Evolutionary conservation across 1,140 invertebrate species (phyloP).

Genomic region (Diorhabda carinulata): DNA sequence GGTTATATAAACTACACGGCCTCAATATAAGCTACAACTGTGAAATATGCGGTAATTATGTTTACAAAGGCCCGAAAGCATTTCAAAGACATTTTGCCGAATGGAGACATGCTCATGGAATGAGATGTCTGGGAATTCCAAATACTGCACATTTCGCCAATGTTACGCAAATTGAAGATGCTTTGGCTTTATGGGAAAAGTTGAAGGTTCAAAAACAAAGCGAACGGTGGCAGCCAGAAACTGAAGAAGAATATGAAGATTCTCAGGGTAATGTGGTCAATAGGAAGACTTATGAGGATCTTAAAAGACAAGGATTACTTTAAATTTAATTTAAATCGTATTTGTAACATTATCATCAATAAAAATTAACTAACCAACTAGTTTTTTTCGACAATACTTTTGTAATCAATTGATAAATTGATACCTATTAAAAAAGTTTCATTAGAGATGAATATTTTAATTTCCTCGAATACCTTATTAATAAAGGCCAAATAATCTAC

Average conservation of each 20-base stretch:
- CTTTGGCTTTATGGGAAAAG: conserved; percentile 95
- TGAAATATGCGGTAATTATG: conserved; percentile 99
- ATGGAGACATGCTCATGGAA: conserved; percentile 99
- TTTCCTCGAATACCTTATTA: background rate
- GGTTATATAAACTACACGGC: conserved; percentile 98
- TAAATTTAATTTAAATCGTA: conserved; percentile 49
- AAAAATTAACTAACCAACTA: too few relatives aligned
- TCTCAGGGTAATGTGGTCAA: conserved; percentile 98
- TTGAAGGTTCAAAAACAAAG: conserved; percentile 91
- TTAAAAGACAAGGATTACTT: conserved; percentile 95
- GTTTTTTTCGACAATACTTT: too few relatives aligned
- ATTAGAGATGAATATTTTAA: background rate
- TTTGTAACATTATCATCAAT: too few relatives aligned
- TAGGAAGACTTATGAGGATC: conserved; percentile 96
- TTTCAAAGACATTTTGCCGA: conserved; percentile 99
- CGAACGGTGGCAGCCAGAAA: conserved; percentile 94
- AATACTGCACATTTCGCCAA: conserved; percentile 99
- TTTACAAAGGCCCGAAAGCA: conserved; percentile 99
- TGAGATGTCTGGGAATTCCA: conserved; percentile 97
- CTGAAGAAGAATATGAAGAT: conserved; percentile 99
- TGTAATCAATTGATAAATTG: too few relatives aligned
- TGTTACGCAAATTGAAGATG: conserved; percentile 98
- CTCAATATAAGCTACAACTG: conserved; percentile 98
- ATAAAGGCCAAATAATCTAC: too few relatives aligned
- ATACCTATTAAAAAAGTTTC: conserved; percentile 2